Evolutionary conservation across 1,140 invertebrate genomes (phyloP).

Genomic region (Pteromalus puparum): DNA sequence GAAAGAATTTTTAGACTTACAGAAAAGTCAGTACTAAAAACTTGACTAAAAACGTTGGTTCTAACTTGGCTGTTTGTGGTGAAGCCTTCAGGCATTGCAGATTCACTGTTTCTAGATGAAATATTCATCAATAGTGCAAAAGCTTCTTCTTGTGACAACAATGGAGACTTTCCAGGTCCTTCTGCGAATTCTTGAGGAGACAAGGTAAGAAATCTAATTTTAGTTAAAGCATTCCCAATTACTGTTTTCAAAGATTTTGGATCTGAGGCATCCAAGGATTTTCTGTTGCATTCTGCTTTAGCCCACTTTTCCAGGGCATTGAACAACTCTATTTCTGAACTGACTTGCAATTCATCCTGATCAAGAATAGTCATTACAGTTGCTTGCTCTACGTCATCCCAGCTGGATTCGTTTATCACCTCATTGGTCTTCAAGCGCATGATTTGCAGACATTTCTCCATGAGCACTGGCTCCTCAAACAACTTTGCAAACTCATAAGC

Average conservation of each 20-base stretch:
- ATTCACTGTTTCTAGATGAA: conserved; percentile 79
- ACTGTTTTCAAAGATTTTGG: conserved; percentile 69
- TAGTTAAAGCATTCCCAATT: conserved; percentile 78
- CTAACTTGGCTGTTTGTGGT: conserved; percentile 72
- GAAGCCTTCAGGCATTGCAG: conserved; percentile 83
- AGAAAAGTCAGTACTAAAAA: conserved; percentile 33
- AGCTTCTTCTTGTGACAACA: conserved; percentile 84
- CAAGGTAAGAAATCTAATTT: conserved; percentile 86
- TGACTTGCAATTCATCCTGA: conserved; percentile 82
- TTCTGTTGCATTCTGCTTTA: conserved; percentile 67
- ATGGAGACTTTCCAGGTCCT: conserved; percentile 82
- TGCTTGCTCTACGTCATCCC: conserved; percentile 83
- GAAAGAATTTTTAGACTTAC: conserved; percentile 20
- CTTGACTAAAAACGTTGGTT: conserved; percentile 47
- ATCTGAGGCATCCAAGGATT: conserved; percentile 66
- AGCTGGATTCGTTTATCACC: conserved; percentile 83
- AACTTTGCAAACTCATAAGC: conserved; percentile 90
- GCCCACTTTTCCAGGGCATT: conserved; percentile 84
- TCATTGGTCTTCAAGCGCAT: conserved; percentile 85
- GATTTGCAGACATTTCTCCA: conserved; percentile 86
- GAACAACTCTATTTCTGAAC: conserved; percentile 86
- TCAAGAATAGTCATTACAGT: conserved; percentile 86
- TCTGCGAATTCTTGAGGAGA: conserved; percentile 87
- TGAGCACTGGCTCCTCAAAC: conserved; percentile 87
- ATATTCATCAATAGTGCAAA: conserved; percentile 89